Conservation (phyloP, 2,797 vertebrate genomes). For the Cynopterus sphinx region DNA sequence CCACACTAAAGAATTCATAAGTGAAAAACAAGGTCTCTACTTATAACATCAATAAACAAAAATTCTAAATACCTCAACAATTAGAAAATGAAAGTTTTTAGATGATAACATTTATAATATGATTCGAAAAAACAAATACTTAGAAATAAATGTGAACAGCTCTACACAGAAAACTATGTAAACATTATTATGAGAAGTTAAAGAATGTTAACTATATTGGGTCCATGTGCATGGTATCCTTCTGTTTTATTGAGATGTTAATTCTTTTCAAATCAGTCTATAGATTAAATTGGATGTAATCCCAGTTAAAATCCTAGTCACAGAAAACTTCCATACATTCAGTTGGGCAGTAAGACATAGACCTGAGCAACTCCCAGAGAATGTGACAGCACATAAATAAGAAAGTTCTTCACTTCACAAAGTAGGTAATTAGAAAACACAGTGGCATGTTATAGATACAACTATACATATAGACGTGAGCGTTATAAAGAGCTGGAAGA, state of each 20-base stretch:
- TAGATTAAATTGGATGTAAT: neutral
- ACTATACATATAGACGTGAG: neutral
- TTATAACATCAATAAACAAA: neutral
- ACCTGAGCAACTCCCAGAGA: neutral
- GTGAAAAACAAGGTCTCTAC: neutral
- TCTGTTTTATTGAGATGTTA: neutral
- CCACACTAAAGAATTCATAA: slow-evolving; percentile 3
- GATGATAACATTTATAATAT: neutral
- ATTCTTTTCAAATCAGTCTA: neutral
- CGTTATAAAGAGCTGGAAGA: neutral
- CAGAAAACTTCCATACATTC: neutral
- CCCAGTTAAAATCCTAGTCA: neutral
- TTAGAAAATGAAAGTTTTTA: slow-evolving; percentile 19
- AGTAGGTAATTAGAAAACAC: neutral
- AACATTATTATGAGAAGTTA: neutral
- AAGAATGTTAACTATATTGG: neutral
- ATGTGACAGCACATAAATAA: neutral
- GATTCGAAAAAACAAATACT: neutral
- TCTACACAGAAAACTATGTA: neutral
- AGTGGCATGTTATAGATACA: accelerated
- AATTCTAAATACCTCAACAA: neutral
- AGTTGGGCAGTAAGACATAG: neutral
- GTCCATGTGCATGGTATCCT: neutral
- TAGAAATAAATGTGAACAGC: neutral
- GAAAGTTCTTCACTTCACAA: neutral